Evolutionary conservation across 2,113 vertebrate genomes (phyloP).

Genomic region (Gavialis gangeticus): DNA sequence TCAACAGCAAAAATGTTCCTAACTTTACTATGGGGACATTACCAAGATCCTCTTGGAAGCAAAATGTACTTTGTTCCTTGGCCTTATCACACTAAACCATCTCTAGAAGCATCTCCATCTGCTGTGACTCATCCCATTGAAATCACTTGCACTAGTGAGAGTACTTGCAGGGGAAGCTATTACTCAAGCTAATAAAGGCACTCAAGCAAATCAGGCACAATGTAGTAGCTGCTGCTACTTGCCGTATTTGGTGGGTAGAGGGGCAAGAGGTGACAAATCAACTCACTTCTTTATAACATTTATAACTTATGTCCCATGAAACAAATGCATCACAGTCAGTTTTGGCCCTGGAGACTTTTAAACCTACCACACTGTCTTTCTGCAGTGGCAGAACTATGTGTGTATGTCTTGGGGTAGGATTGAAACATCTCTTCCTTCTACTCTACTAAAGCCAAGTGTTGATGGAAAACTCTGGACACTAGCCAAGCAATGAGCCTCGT

Average conservation of each 20-base stretch:
- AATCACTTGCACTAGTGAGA: background rate
- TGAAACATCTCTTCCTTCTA: accelerated
- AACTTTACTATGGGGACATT: background rate
- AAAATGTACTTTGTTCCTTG: background rate
- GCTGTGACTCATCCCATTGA: background rate
- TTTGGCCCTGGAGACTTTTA: no score
- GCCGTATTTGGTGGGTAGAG: background rate
- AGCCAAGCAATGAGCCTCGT: background rate
- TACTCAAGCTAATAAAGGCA: background rate
- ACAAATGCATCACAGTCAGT: no score
- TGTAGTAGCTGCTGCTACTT: background rate
- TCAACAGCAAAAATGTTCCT: conserved; percentile 18
- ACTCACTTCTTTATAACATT: background rate
- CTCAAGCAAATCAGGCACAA: background rate
- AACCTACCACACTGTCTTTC: background rate
- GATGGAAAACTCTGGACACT: background rate
- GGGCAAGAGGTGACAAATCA: background rate
- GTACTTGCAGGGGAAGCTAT: background rate
- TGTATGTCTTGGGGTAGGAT: background rate
- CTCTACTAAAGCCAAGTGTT: accelerated
- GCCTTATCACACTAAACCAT: background rate
- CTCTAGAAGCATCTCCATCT: accelerated
- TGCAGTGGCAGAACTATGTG: background rate
- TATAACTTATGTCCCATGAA: background rate
- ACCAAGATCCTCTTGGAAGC: background rate